These are phyloP conservation scores for Equus quagga DNA, from an alignment of 2,113 vertebrate genomes.

Conservation along the genomic window DNA sequence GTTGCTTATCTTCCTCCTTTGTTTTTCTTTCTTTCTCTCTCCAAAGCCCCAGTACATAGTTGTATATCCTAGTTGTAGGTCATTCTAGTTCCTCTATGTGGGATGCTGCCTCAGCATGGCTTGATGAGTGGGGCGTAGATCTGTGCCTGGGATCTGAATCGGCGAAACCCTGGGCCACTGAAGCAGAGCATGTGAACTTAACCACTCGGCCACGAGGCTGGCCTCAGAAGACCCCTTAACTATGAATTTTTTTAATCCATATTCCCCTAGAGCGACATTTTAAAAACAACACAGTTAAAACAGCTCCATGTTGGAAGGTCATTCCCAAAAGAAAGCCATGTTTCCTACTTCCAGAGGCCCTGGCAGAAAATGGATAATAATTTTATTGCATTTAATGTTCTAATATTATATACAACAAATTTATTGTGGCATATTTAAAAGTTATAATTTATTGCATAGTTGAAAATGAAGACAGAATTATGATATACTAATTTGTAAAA, in stretches of 20 bases:
- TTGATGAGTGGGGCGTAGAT: too few relatives aligned
- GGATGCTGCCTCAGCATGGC: too few relatives aligned
- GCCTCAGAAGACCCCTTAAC: not conserved
- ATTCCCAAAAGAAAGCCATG: not conserved
- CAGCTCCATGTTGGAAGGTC: not conserved
- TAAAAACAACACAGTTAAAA: not conserved
- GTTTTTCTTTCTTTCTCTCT: too few relatives aligned
- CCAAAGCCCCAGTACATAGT: too few relatives aligned
- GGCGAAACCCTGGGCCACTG: too few relatives aligned
- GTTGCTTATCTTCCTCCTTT: too few relatives aligned
- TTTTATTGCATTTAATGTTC: conserved; percentile 13
- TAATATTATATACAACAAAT: not conserved
- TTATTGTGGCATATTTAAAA: not conserved
- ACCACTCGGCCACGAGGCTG: too few relatives aligned
- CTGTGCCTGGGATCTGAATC: too few relatives aligned
- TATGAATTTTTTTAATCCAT: not conserved
- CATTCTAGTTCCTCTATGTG: too few relatives aligned
- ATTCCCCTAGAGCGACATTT: not conserved
- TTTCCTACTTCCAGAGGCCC: conserved; percentile 3
- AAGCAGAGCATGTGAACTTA: too few relatives aligned
- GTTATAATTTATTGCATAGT: not conserved
- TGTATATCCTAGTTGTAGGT: too few relatives aligned
- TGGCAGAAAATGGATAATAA: conserved; percentile 37
- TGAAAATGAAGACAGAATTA: conserved; percentile 48
- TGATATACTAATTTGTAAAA: conserved; percentile 27